Evolutionary conservation across 2,797 vertebrate genomes (phyloP), one percentile per base, ranked within the genome.

Genomic region (Cynodonichthys magdalenae): DNA sequence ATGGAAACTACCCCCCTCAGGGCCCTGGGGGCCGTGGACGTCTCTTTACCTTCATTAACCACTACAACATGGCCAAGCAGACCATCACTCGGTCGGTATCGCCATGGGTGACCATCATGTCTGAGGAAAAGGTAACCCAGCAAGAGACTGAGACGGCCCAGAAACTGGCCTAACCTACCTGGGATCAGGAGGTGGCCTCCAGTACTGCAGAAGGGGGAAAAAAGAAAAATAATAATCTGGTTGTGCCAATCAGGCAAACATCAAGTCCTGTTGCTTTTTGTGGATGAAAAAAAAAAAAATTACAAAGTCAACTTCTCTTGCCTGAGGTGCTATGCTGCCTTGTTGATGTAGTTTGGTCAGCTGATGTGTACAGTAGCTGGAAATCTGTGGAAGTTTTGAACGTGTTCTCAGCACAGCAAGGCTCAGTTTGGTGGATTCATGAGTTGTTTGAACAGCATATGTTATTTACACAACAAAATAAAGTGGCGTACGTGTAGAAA

Each of bases 11-110:
- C 69, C 93, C 95, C 1, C 95, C 95, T 68, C 96, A 96, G 89
- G 96, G 95, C 63, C 93, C 95, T 66, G 95, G 87, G 0, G 90
- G 95, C 66, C 95, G 95, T 46, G 96, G 95, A 61, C 96, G 95
- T 42, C 95, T 98, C 83, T 97, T 96, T 80, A 96, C 96, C 0
- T 94, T 96, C 85, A 96, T 97, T 86, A 97, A 96, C 92, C 96
- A 95, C 92, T 97, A 97, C 94, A 95, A 97, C 79, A 93, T 98
- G 83, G 96, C 96, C 87, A 96, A 95, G 87, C 96, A 97, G 92
- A 96, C 95, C 90, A 94, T 96, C 92, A 94, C 95, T 0, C 94
- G 96, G 79, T 96, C 96, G 0, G 95, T 96, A 53, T 98, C 96
- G 0, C 96, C 96, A 0, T 98, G 96, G 96, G 95, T 97, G 95